These are phyloP conservation scores for Ariopsis seemanni DNA, from an alignment of 2,113 vertebrate genomes.

Conservation along the genomic window DNA sequence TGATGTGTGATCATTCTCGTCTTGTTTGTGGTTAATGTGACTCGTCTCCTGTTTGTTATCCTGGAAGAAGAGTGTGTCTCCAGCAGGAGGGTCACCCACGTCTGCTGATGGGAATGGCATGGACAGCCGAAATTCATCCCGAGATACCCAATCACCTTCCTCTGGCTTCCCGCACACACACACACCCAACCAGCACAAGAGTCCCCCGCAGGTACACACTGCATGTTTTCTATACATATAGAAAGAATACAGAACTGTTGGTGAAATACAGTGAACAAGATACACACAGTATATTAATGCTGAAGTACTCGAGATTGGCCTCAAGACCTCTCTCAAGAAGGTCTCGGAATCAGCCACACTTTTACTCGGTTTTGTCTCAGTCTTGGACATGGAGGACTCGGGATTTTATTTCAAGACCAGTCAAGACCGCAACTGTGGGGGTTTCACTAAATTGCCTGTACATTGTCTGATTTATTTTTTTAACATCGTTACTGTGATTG, in stretches of 20 bases:
- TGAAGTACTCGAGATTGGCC: too few relatives aligned
- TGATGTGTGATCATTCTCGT: background rate
- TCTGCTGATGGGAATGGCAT: constrained; percentile 42
- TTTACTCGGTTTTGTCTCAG: too few relatives aligned
- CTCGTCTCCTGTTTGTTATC: background rate
- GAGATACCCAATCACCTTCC: constrained; percentile 39
- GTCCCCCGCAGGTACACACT: constrained; percentile 42
- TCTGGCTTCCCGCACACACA: constrained; percentile 34
- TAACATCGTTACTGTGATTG: too few relatives aligned
- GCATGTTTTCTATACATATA: background rate
- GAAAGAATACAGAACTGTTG: background rate
- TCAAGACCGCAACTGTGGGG: too few relatives aligned
- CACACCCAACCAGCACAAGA: constrained; percentile 41
- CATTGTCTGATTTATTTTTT: too few relatives aligned
- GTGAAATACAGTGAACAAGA: background rate
- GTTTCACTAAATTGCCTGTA: too few relatives aligned
- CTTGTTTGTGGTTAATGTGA: background rate
- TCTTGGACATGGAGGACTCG: too few relatives aligned
- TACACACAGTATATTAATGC: background rate
- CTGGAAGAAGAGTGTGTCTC: constrained; percentile 35
- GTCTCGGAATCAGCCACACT: too few relatives aligned
- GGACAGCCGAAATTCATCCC: constrained; percentile 34
- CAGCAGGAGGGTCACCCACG: constrained; percentile 35
- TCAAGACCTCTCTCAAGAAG: too few relatives aligned
- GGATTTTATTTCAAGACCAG: too few relatives aligned